phyloP scores from a whole-genome alignment of 2,797 vertebrate genomes.

The Diceros bicornis region DNA sequence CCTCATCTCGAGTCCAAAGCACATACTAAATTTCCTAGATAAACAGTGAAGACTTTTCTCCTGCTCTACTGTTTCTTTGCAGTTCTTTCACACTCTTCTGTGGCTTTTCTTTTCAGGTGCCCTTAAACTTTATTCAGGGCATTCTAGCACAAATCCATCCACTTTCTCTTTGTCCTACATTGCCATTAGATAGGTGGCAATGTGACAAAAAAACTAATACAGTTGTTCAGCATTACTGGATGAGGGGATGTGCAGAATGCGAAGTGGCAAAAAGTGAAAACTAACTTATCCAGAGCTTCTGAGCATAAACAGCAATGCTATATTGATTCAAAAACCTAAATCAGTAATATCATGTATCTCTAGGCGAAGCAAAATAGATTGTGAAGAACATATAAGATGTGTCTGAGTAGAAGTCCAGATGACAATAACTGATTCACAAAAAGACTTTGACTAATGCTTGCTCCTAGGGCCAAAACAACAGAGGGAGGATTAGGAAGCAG shows the following conservation, averaged over 20 bases:
- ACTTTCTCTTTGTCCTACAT: background rate
- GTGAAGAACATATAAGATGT: background rate
- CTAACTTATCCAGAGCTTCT: background rate
- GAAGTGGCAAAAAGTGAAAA: background rate
- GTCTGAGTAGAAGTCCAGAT: background rate
- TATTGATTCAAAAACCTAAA: background rate
- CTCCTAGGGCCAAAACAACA: background rate
- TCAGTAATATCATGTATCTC: background rate
- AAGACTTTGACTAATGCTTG: background rate
- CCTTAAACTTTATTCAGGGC: background rate
- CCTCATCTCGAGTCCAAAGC: background rate
- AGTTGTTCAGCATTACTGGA: background rate
- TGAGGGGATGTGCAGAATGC: background rate
- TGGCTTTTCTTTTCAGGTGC: background rate
- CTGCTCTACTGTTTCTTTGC: background rate
- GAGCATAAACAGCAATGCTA: background rate
- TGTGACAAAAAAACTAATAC: background rate
- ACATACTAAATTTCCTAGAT: background rate
- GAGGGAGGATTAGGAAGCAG: background rate
- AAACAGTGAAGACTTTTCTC: background rate
- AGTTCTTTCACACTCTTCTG: background rate
- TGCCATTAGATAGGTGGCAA: background rate
- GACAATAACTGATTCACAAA: background rate
- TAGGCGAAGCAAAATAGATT: slow-evolving; percentile 26
- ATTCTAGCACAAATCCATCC: background rate